phyloP scores from a whole-genome alignment of 2,888 invertebrate genomes.

The Anticlea derivata region DNA sequence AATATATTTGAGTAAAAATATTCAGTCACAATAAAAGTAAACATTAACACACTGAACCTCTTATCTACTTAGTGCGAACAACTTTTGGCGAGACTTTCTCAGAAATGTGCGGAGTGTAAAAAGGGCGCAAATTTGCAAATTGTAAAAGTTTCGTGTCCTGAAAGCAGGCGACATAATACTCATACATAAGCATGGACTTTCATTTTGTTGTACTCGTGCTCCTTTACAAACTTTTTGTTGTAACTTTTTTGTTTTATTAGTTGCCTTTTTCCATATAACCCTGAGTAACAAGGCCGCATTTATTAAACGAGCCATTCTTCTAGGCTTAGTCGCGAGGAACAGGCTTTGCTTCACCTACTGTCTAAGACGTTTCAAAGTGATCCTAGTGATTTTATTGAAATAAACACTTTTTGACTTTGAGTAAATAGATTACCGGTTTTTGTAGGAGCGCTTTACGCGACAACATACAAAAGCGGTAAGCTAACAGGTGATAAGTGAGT shows the following conservation, averaged over 20 bases:
- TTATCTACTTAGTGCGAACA: slow-evolving; percentile 13
- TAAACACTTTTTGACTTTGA: too few relatives aligned
- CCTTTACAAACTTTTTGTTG: slow-evolving; percentile 33
- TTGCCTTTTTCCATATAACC: too few relatives aligned
- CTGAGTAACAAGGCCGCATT: too few relatives aligned
- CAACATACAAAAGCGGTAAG: too few relatives aligned
- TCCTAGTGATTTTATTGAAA: too few relatives aligned
- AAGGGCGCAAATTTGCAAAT: slow-evolving; percentile 30
- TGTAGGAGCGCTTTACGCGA: too few relatives aligned
- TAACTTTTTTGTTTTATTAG: slow-evolving; percentile 8
- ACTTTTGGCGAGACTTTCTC: slow-evolving; percentile 15
- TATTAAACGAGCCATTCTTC: too few relatives aligned
- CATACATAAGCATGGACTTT: slow-evolving; percentile 33
- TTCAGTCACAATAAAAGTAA: background rate
- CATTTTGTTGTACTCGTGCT: slow-evolving; percentile 29
- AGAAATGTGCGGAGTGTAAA: slow-evolving; percentile 20
- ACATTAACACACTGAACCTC: slow-evolving; percentile 8
- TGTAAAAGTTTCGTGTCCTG: slow-evolving; percentile 32
- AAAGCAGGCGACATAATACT: slow-evolving; percentile 31
- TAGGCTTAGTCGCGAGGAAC: too few relatives aligned
- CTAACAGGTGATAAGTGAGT: too few relatives aligned
- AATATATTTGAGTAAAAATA: background rate
- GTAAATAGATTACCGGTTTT: too few relatives aligned
- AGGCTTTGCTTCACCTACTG: too few relatives aligned
- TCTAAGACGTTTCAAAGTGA: too few relatives aligned